Conservation (phyloP, 2,888 invertebrate genomes). For the Bombylius major region DNA sequence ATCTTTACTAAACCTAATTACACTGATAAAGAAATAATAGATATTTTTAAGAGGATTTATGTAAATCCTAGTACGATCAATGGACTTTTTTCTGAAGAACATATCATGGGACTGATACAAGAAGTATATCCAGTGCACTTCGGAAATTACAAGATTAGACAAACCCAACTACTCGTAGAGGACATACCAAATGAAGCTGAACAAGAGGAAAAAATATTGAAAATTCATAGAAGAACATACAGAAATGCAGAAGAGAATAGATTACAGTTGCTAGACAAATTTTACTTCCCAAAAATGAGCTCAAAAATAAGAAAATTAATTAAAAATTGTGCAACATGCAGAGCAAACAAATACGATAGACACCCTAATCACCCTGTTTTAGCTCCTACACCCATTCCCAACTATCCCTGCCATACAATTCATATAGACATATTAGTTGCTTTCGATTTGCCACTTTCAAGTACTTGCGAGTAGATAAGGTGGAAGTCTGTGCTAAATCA, state of each 20-base stretch:
- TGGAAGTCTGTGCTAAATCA: too few species aligned
- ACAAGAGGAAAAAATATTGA: constrained; percentile 10
- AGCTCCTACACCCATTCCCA: too few species aligned
- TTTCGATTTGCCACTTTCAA: too few species aligned
- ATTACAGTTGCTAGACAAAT: not conserved
- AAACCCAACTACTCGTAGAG: constrained; percentile 8
- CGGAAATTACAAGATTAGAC: constrained; percentile 1
- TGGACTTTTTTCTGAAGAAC: not conserved
- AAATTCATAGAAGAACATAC: constrained; percentile 9
- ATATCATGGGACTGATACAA: not conserved
- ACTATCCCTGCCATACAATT: too few species aligned
- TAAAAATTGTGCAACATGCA: too few species aligned
- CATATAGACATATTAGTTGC: too few species aligned
- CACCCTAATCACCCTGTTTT: too few species aligned
- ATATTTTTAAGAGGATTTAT: not conserved
- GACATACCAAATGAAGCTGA: constrained; percentile 6
- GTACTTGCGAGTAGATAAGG: too few species aligned
- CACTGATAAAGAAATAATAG: not conserved
- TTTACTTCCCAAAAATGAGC: too few species aligned
- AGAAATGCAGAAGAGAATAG: constrained; percentile 8
- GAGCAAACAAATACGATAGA: too few species aligned
- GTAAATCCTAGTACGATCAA: too few species aligned
- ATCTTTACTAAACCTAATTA: not conserved
- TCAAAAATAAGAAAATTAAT: too few species aligned
- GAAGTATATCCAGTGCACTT: not conserved